A percentile compares a stretch with the other conserved stretches of the same genome.
phyloP scores from a whole-genome alignment of 2,113 vertebrate species.

The Alaudala cheleensis region DNA sequence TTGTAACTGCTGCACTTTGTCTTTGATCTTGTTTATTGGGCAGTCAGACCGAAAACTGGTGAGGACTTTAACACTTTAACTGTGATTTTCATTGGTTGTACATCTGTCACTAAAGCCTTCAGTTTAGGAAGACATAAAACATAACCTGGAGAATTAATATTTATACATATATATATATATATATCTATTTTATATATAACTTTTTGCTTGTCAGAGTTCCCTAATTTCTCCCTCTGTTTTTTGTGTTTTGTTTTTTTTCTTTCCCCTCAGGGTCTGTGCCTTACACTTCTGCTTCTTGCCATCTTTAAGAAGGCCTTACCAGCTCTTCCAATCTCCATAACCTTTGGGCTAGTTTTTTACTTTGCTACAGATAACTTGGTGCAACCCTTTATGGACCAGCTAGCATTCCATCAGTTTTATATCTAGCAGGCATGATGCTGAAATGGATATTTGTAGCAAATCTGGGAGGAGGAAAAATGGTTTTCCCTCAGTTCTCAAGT shows the following conservation, averaged over 20 bases:
- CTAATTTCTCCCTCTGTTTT: constrained; percentile 4
- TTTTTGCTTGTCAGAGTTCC: neutral
- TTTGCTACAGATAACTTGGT: constrained; percentile 98
- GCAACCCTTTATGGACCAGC: constrained; percentile 94
- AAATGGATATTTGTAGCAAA: constrained; percentile 66
- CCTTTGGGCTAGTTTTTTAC: constrained; percentile 98
- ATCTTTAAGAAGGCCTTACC: constrained; percentile 99
- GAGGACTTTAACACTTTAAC: neutral
- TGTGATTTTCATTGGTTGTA: neutral
- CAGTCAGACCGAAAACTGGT: neutral
- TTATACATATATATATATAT: neutral
- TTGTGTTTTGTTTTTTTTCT: neutral
- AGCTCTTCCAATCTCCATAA: constrained; percentile 97
- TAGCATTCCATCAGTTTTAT: constrained; percentile 97
- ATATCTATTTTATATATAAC: neutral
- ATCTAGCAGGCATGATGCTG: constrained; percentile 80
- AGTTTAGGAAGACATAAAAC: neutral
- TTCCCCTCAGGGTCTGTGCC: constrained; percentile 89
- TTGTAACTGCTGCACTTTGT: neutral
- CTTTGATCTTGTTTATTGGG: neutral
- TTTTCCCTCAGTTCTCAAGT: constrained; percentile 47
- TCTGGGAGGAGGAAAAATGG: constrained; percentile 23
- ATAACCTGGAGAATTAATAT: neutral
- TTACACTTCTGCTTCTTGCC: constrained; percentile 94
- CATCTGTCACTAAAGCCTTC: neutral